Percentiles rank a stretch among this genome's conserved stretches.
Conservation (phyloP, 2,113 vertebrate species). For the Manacus vitellinus region DNA sequence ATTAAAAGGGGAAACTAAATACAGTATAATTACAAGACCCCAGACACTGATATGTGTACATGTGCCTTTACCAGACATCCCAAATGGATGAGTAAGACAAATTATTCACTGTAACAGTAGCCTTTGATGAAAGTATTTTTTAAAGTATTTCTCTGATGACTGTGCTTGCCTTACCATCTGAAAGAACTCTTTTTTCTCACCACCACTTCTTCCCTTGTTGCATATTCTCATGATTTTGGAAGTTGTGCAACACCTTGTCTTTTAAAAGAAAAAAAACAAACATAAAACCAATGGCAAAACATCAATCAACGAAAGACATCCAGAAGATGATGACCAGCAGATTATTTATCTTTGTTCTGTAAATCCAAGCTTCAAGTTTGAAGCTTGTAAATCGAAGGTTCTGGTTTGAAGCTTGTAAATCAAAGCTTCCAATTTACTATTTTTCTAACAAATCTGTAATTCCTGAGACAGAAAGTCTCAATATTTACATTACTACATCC, state of each 20-base stretch:
- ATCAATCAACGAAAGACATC: background rate
- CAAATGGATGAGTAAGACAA: background rate
- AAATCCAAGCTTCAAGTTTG: background rate
- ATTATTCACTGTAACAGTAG: background rate
- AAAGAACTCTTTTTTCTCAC: background rate
- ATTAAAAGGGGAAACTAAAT: slow-evolving; percentile 1
- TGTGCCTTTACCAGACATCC: background rate
- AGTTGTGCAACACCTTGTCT: background rate
- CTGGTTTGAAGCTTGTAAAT: too few species aligned
- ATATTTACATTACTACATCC: background rate
- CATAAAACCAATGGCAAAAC: background rate
- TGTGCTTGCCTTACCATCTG: background rate
- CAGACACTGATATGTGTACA: background rate
- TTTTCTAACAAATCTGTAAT: background rate
- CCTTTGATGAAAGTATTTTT: background rate
- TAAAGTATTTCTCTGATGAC: background rate
- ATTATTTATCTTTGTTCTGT: background rate
- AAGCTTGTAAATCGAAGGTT: too few species aligned
- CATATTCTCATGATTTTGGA: background rate
- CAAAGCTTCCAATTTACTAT: background rate
- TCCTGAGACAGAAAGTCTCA: background rate
- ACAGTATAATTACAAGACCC: background rate
- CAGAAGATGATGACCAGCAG: background rate
- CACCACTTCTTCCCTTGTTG: background rate
- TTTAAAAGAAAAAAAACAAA: background rate